Base-by-base conservation (phyloP, 1,140 invertebrate genomes). In the Drosophila jambulina region DNA sequence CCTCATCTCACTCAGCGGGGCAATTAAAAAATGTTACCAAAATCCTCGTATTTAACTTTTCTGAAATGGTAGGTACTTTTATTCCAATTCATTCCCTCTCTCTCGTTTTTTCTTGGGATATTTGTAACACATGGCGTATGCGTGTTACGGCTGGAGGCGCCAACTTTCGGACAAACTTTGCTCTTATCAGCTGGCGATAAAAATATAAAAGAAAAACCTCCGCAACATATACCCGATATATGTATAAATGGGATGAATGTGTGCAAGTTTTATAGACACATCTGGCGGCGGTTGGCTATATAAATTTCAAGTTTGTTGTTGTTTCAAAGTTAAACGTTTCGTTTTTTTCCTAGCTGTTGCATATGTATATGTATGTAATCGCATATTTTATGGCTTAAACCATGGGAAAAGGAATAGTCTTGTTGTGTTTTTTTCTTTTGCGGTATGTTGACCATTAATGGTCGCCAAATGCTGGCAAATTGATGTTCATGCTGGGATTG, bases 111-210 rank as follows among this genome's bases (percentile, higher is more conserved):
- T 32, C 43, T 54, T 25, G 21, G 21, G 32, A n/a, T 21, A 40
- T 42, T 40, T 60, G 65, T 62, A 71, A 70, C 83, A 87, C 84
- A 88, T 83, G 80, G 83, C 83, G 83, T 88, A 80, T 87, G 77
- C 76, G 76, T 87, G 81, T 54, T 83, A 63, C 65, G 40, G 45
- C 46, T 67, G 40, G 48, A 82, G 75, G 56, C 70, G 58, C 70
- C 53, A 87, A 88, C 60, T 78, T 87, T 84, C 69, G 48, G 54
- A 70, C 49, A 82, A 72, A 87, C 79, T 86, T 86, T 82, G 32
- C 71, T 82, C 81, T 74, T 75, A 87, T 82, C 83, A 87, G 69
- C 54, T 80, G 84, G 59, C 49, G 65, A 72, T 87, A 88, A 88
- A 82, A 85, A 75, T 57, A 57, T 53, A 32, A 60, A 43, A 64